Evolutionary conservation across 2,113 vertebrate genomes (phyloP).

Genomic region (Xiphias gladius): DNA sequence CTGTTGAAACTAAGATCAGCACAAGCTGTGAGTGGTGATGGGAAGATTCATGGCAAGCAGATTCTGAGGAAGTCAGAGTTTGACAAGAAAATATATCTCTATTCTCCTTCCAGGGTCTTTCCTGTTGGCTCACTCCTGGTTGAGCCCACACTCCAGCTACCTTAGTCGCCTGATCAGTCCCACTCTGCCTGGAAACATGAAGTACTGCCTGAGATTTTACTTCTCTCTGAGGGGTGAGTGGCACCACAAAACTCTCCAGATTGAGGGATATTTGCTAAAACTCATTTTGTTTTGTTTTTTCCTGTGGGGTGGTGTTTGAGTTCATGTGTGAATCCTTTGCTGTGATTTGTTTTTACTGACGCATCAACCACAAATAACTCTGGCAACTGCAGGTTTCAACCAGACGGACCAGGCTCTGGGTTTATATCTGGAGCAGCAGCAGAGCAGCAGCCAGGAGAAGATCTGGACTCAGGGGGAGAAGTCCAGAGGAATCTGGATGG

Average conservation of each 20-base stretch:
- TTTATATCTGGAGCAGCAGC: constrained; percentile 90
- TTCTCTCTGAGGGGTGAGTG: constrained; percentile 87
- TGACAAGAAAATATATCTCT: not conserved
- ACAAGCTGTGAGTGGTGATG: constrained; percentile 2
- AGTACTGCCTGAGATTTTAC: constrained; percentile 94
- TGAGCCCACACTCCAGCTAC: constrained; percentile 86
- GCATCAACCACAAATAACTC: constrained; percentile 40
- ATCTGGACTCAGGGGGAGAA: constrained; percentile 92
- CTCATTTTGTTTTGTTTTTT: not conserved
- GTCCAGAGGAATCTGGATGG: constrained; percentile 91
- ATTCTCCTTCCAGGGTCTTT: constrained; percentile 87
- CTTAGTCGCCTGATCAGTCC: constrained; percentile 89
- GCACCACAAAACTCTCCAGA: not conserved
- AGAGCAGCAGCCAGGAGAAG: constrained; percentile 88
- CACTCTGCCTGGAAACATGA: constrained; percentile 87
- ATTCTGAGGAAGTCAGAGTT: constrained; percentile 29
- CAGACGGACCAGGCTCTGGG: constrained; percentile 89
- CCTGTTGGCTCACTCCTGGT: constrained; percentile 90
- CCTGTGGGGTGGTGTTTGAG: not conserved
- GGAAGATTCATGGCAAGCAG: not conserved
- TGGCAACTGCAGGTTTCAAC: constrained; percentile 85
- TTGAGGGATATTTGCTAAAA: not conserved
- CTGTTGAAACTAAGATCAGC: constrained; percentile 6
- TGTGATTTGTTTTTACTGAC: constrained; percentile 34
- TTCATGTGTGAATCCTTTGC: constrained; percentile 11